Evolutionary conservation across 2,797 vertebrate species (phyloP), one percentile per base, ranked within the genome.

Genomic region (Sciaenops ocellatus): DNA sequence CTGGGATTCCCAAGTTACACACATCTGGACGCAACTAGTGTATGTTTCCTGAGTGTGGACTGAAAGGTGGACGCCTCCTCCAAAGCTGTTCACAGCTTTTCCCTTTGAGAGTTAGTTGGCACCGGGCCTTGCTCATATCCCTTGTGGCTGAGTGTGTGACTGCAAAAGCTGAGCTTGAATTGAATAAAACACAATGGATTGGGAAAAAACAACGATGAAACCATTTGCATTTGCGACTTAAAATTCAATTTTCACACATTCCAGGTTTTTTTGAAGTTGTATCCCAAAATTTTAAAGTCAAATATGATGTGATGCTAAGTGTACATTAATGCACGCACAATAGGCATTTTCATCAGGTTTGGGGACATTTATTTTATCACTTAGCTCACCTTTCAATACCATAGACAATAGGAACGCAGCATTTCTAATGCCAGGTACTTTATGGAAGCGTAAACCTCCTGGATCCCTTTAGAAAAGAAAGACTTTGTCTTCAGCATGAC

Each of bases 81-180:
- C 41, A 50, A 34, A 69, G 59, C 60, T 38, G 38, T 73, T 38
- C 62, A 74, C 61, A 44, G 41, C 67, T 48, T 68, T 16, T 56
- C 50, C 22, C 9, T 69, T n/a, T 2, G 0, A 12, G 13, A 78
- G 73, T 76, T 47, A 42, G 16, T 52, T 81, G 75, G 61, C 51
- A 30, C 8, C 2, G 15, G 52, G 79, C 76, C 73, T 51, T 38
- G 18, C 60, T 52, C 46, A 3, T 4, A 4, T 82, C 79, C 66
- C 76, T 24, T 0, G 66, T 79, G 85, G 61, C 57, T 80, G 26
- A 1, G 69, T 54, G 70, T 68, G 76, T 80, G 79, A 41, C 62
- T 42, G 34, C 10, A n/a, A 50, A 44, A 72, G 78, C 76, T 17
- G 16, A 18, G 44, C 51, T 47, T 3, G 0, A 81, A 24, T 68